Evolutionary conservation across 92 coral and sea anemone genomes (phyloP).

Genomic region (Plumapathes pennacea): DNA sequence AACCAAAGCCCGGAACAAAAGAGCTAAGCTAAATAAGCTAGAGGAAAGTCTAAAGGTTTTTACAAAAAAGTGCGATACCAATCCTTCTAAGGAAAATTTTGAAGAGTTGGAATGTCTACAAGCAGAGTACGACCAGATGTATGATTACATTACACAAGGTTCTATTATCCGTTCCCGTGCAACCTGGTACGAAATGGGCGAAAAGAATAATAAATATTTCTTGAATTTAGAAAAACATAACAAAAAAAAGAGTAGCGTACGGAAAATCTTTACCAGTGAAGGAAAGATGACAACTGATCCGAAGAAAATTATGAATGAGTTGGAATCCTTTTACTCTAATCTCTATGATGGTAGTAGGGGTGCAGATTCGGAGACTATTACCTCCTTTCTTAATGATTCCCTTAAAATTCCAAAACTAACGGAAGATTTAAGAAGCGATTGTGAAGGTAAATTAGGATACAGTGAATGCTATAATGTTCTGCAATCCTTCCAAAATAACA

Average conservation of each 20-base stretch:
- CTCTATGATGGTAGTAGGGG: neutral
- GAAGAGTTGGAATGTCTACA: slow-evolving; percentile 17
- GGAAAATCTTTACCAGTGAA: slow-evolving; percentile 11
- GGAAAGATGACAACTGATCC: slow-evolving; percentile 7
- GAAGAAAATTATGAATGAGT: slow-evolving; percentile 1
- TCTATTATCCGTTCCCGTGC: slow-evolving; percentile 18
- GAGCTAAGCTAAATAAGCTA: too few species aligned
- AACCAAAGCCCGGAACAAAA: too few species aligned
- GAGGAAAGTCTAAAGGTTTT: too few species aligned
- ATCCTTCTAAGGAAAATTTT: slow-evolving; percentile 13
- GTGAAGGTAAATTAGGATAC: slow-evolving; percentile 17
- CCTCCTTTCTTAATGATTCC: neutral
- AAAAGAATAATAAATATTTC: slow-evolving; percentile 6
- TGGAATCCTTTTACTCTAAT: neutral
- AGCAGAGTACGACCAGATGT: slow-evolving; percentile 16
- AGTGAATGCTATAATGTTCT: slow-evolving; percentile 7
- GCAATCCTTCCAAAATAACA: too few species aligned
- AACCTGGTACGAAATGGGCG: slow-evolving; percentile 8
- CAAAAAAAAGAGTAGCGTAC: slow-evolving; percentile 5
- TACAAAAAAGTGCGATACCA: too few species aligned
- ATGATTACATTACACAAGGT: slow-evolving; percentile 15
- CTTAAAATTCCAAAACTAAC: slow-evolving; percentile 9
- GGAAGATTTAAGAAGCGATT: slow-evolving; percentile 15
- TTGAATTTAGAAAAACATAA: slow-evolving; percentile 2
- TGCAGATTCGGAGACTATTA: neutral